Evolutionary conservation across 2,113 vertebrate genomes (phyloP), one percentile per base, ranked within the genome.

Genomic region (Rhinopomastus cyanomelas): DNA sequence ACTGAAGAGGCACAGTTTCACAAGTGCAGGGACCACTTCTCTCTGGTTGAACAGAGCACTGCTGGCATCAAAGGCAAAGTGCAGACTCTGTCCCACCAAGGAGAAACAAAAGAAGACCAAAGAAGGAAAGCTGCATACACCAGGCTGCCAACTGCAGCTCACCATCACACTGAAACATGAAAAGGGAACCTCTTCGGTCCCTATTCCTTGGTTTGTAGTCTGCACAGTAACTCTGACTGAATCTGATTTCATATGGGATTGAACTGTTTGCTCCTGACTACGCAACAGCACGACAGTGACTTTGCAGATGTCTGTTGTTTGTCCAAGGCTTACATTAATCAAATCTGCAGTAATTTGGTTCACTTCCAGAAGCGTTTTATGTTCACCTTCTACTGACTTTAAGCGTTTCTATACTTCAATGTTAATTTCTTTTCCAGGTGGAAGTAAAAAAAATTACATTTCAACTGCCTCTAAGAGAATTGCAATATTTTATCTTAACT

Each of bases 401-500:
- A 88, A 94, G 13, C 6, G 57, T 34, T 59, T 32, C 66, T 88
- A 94, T 84, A 61, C 57, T 73, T 60, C 73, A 72, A 16, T 42
- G 84, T 65, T 32, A 91, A 81, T 79, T 87, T 75, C 49, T 83
- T 61, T 59, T 86, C 81, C 48, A 59, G 8, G 26, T 55, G 90
- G 17, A 90, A 90, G n/a, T 49, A 72, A 85, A 90, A 84, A 90
- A 80, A 91, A 25, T 17, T 81, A 52, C 56, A 80, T 39, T 91
- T 88, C 29, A 88, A 66, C 87, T 88, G 11, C 57, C 53, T 93
- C 90, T 89, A 94, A 93, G 37, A 95, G n/a, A 5, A 61, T 91
- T 90, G 18, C 32, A 81, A 69, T 81, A 37, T 67, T 95, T 95
- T 93, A 78, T 77, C 71, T 94, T 95, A 92, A 94, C 59, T 78